These are phyloP conservation scores for Anolis apletophallus DNA, from an alignment of 2,797 vertebrate genomes.

Conservation along the genomic window DNA sequence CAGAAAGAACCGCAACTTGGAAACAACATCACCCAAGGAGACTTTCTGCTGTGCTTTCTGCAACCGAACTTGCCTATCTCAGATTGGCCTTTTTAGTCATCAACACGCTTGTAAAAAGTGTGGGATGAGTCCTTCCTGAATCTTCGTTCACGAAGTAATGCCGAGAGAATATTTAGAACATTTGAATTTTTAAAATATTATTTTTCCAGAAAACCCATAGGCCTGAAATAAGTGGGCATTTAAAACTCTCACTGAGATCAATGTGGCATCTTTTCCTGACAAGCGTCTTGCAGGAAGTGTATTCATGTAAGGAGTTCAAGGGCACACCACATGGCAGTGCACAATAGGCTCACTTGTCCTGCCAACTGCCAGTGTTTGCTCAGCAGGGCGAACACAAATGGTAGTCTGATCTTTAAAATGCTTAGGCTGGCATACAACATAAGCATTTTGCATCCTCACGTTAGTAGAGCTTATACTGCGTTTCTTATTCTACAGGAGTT, in stretches of 20 bases:
- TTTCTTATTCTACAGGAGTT: neutral
- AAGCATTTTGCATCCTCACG: neutral
- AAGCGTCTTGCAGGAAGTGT: neutral
- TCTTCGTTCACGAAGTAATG: too few relatives aligned
- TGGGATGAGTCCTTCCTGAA: too few relatives aligned
- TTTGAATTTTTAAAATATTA: too few relatives aligned
- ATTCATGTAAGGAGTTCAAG: neutral
- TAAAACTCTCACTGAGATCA: neutral
- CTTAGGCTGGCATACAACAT: neutral
- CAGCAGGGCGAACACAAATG: neutral
- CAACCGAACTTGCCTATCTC: too few relatives aligned
- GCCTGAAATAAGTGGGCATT: neutral
- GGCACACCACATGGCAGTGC: constrained; percentile 13
- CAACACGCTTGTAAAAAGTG: too few relatives aligned
- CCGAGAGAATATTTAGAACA: too few relatives aligned
- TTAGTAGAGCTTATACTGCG: neutral
- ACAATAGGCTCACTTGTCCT: neutral
- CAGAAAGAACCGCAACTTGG: too few relatives aligned
- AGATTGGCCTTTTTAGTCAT: too few relatives aligned
- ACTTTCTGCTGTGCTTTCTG: too few relatives aligned
- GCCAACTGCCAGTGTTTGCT: neutral
- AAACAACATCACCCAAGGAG: too few relatives aligned
- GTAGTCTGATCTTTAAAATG: constrained; percentile 6
- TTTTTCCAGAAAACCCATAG: too few relatives aligned
- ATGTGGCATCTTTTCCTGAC: neutral